Evolutionary conservation across 2,888 invertebrate genomes (phyloP).

Genomic region (Syritta pipiens): DNA sequence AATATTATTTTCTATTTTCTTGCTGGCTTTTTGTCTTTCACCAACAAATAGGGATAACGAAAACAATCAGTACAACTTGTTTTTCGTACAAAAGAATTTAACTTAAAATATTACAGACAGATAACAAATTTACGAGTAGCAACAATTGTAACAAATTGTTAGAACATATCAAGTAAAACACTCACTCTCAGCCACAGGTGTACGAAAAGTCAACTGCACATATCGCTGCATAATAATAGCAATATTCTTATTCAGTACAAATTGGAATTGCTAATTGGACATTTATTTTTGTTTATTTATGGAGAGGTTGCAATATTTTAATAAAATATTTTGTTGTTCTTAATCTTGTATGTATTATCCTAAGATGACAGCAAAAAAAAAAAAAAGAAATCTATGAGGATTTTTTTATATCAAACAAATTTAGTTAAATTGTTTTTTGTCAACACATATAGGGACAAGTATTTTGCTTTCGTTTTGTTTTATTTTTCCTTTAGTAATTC

Average conservation of each 20-base stretch:
- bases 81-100: too few species aligned
- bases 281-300: conserved; percentile 13
- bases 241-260: not conserved
- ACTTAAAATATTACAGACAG: too few species aligned
- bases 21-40: too few species aligned
- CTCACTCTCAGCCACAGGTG: not conserved
- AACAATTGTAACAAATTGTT: not conserved
- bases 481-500: too few species aligned
- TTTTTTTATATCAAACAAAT: conserved; percentile 3
- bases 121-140: too few species aligned
- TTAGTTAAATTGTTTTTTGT: conserved; percentile 32
- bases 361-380: conserved; percentile 4
- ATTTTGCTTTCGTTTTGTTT: too few species aligned
- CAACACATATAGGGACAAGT: conserved; percentile 22
- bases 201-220: conserved; percentile 35
- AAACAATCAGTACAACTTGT: too few species aligned
- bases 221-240: conserved; percentile 10
- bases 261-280: not conserved
- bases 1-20: too few species aligned
- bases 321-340: conserved; percentile 2
- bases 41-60: too few species aligned
- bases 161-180: conserved; percentile 11
- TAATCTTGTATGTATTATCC: conserved; percentile 18
- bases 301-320: conserved; percentile 40
- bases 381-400: conserved; percentile 10